phyloP scores from a whole-genome alignment of 1,140 invertebrate species.

The Drosophila azteca region DNA sequence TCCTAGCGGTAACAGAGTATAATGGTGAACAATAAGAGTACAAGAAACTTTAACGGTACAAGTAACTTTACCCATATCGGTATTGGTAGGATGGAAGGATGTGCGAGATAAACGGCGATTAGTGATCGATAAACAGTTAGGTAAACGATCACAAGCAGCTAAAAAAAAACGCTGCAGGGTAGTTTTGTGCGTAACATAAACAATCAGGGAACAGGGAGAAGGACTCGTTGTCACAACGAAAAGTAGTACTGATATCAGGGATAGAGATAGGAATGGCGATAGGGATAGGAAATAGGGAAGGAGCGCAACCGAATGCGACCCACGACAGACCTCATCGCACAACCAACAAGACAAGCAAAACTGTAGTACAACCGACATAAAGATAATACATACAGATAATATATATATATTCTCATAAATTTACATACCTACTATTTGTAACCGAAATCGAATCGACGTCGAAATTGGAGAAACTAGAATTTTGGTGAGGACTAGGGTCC shows the following conservation, averaged over 20 bases:
- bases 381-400: conserved; percentile 27
- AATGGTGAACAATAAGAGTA: conserved; percentile 43
- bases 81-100: not conserved
- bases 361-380: conserved; percentile 6
- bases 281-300: not conserved
- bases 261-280: conserved; percentile 19
- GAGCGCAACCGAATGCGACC: conserved; percentile 9
- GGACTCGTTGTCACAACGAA: too few species aligned
- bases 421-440: conserved; percentile 39
- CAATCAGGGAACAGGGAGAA: not conserved
- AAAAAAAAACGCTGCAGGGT: conserved; percentile 42
- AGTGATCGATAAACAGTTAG: conserved; percentile 16
- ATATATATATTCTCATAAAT: conserved; percentile 47
- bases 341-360: not conserved
- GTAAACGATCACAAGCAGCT: conserved; percentile 33
- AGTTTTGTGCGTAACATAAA: conserved; percentile 7
- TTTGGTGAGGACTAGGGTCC: too few species aligned
- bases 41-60: conserved; percentile 46
- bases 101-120: conserved; percentile 21
- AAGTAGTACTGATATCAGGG: not conserved
- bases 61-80: conserved; percentile 41
- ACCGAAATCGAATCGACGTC: not conserved
- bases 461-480: not conserved
- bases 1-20: conserved; percentile 14
- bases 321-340: conserved; percentile 35